Conservation (phyloP, 2,113 vertebrate species). For the Colistium nudipinnis region DNA sequence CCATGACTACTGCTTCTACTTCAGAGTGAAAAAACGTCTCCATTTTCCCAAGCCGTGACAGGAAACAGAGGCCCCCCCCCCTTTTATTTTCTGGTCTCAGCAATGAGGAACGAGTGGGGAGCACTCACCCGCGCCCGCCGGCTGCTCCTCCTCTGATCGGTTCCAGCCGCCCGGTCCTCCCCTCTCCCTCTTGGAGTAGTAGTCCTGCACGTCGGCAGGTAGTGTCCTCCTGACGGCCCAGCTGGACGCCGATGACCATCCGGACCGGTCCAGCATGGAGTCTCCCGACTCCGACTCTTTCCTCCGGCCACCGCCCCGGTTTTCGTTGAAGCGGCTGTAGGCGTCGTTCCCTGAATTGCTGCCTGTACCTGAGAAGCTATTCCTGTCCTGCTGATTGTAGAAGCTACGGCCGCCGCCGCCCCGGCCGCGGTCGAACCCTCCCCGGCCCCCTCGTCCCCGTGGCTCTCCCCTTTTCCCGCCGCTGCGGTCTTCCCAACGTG, state of each 20-base stretch:
- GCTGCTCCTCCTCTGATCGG: slow-evolving; percentile 87
- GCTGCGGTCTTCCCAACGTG: slow-evolving; percentile 84
- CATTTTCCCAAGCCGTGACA: too few relatives aligned
- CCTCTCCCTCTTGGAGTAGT: slow-evolving; percentile 93
- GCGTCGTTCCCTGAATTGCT: slow-evolving; percentile 88
- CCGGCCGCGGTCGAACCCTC: slow-evolving; percentile 81
- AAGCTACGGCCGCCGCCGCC: slow-evolving; percentile 71
- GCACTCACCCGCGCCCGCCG: slow-evolving; percentile 55
- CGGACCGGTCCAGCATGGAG: slow-evolving; percentile 88
- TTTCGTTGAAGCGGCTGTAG: slow-evolving; percentile 88
- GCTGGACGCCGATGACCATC: slow-evolving; percentile 96
- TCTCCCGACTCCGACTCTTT: slow-evolving; percentile 86
- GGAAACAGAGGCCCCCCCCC: too few relatives aligned
- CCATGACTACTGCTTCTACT: background rate
- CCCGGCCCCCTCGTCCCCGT: slow-evolving; percentile 77
- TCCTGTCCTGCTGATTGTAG: slow-evolving; percentile 81
- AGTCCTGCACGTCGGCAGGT: slow-evolving; percentile 96
- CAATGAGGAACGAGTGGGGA: background rate
- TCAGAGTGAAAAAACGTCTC: background rate
- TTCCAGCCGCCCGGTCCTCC: slow-evolving; percentile 82
- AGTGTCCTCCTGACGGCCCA: slow-evolving; percentile 96
- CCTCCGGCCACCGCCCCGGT: slow-evolving; percentile 85
- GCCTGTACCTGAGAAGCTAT: slow-evolving; percentile 89
- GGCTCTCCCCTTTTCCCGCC: slow-evolving; percentile 76
- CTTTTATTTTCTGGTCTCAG: too few relatives aligned